phyloP scores from a whole-genome alignment of 1,140 invertebrate species.

The Vollenhovia emeryi region DNA sequence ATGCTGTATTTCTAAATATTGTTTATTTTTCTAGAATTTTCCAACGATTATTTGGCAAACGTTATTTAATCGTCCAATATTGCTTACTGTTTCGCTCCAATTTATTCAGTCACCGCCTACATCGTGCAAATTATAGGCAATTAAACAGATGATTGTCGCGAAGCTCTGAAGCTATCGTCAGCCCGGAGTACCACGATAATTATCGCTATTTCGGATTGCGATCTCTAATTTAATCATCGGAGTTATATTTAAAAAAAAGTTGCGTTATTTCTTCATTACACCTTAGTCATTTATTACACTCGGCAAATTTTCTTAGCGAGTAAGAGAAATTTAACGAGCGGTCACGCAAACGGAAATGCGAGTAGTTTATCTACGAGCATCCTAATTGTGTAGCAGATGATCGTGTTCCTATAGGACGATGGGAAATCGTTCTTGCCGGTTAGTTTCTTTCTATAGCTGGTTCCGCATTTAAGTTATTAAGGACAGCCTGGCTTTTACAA shows the following conservation, averaged over 20 bases:
- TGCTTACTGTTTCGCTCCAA: background rate
- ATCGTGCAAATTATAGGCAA: background rate
- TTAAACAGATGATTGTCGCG: slow-evolving; percentile 27
- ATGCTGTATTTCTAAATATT: background rate
- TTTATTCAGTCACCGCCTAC: background rate
- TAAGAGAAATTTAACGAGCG: slow-evolving; percentile 41
- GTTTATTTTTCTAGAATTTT: background rate
- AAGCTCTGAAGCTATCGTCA: slow-evolving; percentile 24
- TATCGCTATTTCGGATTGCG: background rate
- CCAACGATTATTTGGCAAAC: background rate
- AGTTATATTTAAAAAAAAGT: background rate
- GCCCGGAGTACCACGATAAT: background rate
- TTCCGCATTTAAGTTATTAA: slow-evolving; percentile 58
- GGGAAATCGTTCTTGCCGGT: slow-evolving; percentile 76
- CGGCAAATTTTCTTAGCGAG: background rate
- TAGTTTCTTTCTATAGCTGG: slow-evolving; percentile 49
- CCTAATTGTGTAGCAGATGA: slow-evolving; percentile 29
- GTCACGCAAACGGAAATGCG: slow-evolving; percentile 1
- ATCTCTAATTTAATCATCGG: slow-evolving; percentile 6
- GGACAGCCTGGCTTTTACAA: slow-evolving; percentile 21
- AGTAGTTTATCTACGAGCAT: background rate
- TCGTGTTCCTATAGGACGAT: slow-evolving; percentile 64
- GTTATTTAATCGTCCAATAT: background rate
- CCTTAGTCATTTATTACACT: background rate
- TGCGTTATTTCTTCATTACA: background rate